Percentiles rank a stretch among this genome's conserved stretches.
Conservation (phyloP, 2,888 invertebrate genomes). For the Trissonchulus sp. region DNA sequence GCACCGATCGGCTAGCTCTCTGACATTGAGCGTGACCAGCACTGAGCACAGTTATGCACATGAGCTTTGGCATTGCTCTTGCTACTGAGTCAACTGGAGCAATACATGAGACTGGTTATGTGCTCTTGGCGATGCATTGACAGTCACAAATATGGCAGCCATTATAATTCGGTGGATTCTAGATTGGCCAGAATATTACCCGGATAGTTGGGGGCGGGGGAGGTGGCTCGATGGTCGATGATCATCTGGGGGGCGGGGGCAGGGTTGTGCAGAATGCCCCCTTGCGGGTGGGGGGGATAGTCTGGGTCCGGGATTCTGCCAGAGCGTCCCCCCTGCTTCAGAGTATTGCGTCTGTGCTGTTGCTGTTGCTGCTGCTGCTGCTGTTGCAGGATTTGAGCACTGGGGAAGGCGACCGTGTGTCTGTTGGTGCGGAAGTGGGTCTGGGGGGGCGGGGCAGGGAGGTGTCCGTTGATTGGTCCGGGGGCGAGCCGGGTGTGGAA, state of each 20-base stretch:
- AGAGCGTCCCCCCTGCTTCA: background rate
- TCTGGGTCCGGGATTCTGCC: background rate
- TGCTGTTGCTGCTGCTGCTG: conserved; percentile 1
- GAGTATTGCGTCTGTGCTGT: background rate
- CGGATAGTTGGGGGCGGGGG: conserved; percentile 14
- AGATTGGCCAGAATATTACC: background rate
- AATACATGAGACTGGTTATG: too few relatives aligned
- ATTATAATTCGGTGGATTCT: conserved; percentile 27
- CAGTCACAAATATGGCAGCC: too few relatives aligned
- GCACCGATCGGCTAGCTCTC: too few relatives aligned
- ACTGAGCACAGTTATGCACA: too few relatives aligned
- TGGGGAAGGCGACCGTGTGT: background rate
- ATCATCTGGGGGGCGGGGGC: background rate
- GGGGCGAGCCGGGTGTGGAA: background rate
- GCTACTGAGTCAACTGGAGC: too few relatives aligned
- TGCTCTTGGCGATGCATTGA: too few relatives aligned
- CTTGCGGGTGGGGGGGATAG: background rate
- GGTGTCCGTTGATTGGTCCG: background rate
- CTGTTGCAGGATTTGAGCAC: background rate
- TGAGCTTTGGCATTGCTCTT: too few relatives aligned
- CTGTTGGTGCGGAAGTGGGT: background rate
- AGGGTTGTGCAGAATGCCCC: background rate
- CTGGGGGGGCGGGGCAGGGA: background rate
- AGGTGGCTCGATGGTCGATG: background rate
- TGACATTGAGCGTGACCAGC: too few relatives aligned